phyloP scores from a whole-genome alignment of 2,888 invertebrate species.

The Auanema sp. region DNA sequence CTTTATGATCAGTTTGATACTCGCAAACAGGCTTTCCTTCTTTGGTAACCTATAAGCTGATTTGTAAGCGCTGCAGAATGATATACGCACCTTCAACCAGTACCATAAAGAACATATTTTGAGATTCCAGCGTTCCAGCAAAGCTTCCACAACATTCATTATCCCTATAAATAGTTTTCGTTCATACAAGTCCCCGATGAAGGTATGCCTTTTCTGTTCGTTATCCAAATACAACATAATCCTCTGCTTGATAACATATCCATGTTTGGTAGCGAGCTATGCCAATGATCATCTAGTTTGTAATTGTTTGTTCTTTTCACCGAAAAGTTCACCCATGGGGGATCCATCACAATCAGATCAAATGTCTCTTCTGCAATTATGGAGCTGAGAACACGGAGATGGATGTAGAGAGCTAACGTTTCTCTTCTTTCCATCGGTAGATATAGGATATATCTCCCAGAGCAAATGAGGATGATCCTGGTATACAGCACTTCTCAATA shows the following conservation, averaged over 20 bases:
- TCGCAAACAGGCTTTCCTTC: conserved; percentile 74
- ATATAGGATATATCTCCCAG: conserved; percentile 27
- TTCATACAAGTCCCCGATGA: neutral
- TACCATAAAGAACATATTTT: conserved; percentile 77
- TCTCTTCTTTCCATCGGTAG: neutral
- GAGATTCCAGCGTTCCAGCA: conserved; percentile 81
- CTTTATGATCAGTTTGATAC: conserved; percentile 75
- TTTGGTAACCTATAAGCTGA: conserved; percentile 72
- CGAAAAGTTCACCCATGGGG: conserved; percentile 95
- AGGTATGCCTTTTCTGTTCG: conserved; percentile 76
- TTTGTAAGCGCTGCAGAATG: neutral
- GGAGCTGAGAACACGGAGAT: no score
- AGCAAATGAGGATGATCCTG: conserved; percentile 27
- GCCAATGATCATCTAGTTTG: no score
- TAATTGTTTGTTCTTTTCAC: conserved; percentile 73
- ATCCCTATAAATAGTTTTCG: conserved; percentile 11
- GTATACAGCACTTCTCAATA: conserved; percentile 17
- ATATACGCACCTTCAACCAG: conserved; percentile 78
- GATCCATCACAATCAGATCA: conserved; percentile 85
- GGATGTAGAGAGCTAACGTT: no score
- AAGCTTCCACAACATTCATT: conserved; percentile 70
- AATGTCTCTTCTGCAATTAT: conserved; percentile 68
- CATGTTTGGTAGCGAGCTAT: conserved; percentile 73
- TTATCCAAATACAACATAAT: conserved; percentile 86
- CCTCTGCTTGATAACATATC: conserved; percentile 71